Base-by-base conservation (phyloP, 2,113 vertebrate species). In the Sinocyclocheilus anophthalmus region DNA sequence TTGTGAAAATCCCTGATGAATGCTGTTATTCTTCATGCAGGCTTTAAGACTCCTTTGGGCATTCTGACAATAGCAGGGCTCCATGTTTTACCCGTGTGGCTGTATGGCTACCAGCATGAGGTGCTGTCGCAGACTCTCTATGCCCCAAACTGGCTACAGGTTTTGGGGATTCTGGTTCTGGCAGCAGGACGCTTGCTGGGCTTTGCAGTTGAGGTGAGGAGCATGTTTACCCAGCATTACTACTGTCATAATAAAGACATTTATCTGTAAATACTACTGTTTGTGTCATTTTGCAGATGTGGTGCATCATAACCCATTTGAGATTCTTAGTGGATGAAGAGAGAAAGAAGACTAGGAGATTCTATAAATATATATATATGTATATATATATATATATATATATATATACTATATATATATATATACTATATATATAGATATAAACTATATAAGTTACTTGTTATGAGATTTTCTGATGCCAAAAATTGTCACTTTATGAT, bases 41-140 rank as follows among this genome's bases (percentile, higher is more conserved):
- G 92, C 33, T 92, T 94, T 57, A 88, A 79, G 50, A 93, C 92
- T 0, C 91, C 92, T 4, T 77, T 93, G 2, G 94, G 93, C 10
- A 26, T 69, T 4, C 89, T 91, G 91, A 91, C 91, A 67, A 92
- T 94, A 57, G 88, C 88, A 1, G 92, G 94, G 8, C 80, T 94
- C 76, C 93, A 94, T 85, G 39, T 88, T 85, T 91, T 94, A 80
- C 93, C 94, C 0, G 50, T 94, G 85, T 94, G 93, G 93, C 88
- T 95, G 37, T 95, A 94, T 20, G 69, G 86, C 3, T 63, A 26
- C 55, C 67, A 70, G 59, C 2, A 37, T 50, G 92, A 75, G 12
- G n/a, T 90, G 10, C 89, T 92, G 39, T 45, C 90, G 9, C 48
- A 57, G 55, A 75, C 84, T 79, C 33, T 92, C 24, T 20, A 16